Evolutionary conservation across 1,140 invertebrate species (phyloP), one percentile per base, ranked within the genome.

Genomic region (Drosophila subobscura): DNA sequence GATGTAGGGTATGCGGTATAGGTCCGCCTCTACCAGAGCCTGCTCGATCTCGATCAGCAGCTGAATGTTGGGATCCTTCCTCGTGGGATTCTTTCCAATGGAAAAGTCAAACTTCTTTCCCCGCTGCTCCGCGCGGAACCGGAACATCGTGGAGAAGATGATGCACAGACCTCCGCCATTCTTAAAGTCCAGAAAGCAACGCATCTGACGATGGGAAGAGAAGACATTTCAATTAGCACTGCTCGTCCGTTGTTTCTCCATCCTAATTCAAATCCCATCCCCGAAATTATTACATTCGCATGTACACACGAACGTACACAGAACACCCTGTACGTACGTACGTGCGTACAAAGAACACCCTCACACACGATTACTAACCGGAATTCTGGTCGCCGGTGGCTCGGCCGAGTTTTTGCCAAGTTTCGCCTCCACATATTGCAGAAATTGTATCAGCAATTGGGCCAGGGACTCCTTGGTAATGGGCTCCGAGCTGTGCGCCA

Each of bases 341-440:
- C 22, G 25, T 40, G 51, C 57, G 25, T 22, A 29, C 52, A 50
- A 16, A 59, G 41, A 40, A 60, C 52, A 33, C 57, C 51, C 67
- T 47, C 8, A 33, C 46, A 55, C 50, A 56, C 37, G 4, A 42
- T 45, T 49, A 95, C 95, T 94, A 94, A 97, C 96, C 81, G 97
- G 97, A 92, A 97, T 94, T 92, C 96, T 94, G 41, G 95, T 95
- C 51, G 94, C 93, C 72, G 96, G 94, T 74, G 97, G 96, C 92
- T 98, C 98, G 46, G 94, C 94, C 14, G 96, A 96, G 94, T 97
- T 97, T 93, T 98, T 98, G 2, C 98, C 98, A 89, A 99, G 94
- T 92, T 97, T 97, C 75, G 98, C 98, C 92, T 99, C 98, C 93
- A 99, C 98, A 92, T 99, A 99, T 91, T 99, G 97, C 47, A 99